These are phyloP conservation scores for Tenualosa ilisha DNA, from an alignment of 2,797 vertebrate species.

Conservation along the genomic window DNA sequence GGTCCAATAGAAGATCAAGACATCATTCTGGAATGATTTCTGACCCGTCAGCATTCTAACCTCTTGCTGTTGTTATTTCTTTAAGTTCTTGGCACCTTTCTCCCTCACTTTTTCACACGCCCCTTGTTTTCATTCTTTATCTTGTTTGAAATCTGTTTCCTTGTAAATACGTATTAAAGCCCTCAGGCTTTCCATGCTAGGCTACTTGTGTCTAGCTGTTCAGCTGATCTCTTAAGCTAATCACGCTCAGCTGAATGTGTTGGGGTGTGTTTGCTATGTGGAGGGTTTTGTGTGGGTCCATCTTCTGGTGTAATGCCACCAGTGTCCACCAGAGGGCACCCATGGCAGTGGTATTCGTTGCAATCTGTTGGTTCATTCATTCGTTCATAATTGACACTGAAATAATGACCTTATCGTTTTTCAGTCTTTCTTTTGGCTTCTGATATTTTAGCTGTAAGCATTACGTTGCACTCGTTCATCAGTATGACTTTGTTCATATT, in stretches of 20 bases:
- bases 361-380: too few species aligned
- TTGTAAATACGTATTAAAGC: background rate
- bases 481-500: background rate
- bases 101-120: background rate
- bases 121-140: slow-evolving; percentile 37
- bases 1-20: background rate
- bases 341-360: too few species aligned
- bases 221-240: background rate
- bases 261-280: background rate
- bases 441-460: slow-evolving; percentile 11
- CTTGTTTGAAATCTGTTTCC: background rate
- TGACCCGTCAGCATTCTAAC: background rate
- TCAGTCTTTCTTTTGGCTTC: slow-evolving; percentile 60
- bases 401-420: background rate
- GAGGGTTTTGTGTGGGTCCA: background rate
- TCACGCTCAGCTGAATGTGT: background rate
- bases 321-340: background rate
- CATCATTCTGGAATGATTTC: background rate
- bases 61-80: slow-evolving; percentile 47
- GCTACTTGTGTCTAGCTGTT: background rate
- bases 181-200: background rate
- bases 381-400: background rate
- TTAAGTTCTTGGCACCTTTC: slow-evolving; percentile 46
- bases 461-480: background rate
- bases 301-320: background rate